Base-by-base conservation (phyloP, 2,888 invertebrate genomes). In the Drosophila kanekoi region DNA sequence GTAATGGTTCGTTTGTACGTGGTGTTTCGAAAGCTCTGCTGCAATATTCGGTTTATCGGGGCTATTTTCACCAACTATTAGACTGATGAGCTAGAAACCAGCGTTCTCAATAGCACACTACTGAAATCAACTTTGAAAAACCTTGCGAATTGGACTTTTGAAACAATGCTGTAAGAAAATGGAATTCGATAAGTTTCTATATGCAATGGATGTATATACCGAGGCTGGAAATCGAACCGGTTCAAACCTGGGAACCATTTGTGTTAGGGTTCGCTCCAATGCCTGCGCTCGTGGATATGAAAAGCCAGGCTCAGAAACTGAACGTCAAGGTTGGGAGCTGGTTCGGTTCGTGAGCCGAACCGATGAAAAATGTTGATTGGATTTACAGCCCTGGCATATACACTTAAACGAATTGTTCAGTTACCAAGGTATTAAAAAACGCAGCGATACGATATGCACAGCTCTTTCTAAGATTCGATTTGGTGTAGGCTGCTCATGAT, bases 1-100 rank as follows among this genome's bases (percentile, higher is more conserved):
- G 2, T 41, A 45, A 45, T 33, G 35, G 10, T 37, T 56, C 40
- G 44, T 45, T 59, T 11, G 57, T 57, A 71, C 70, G 70, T 71
- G 70, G 65, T 72, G 16, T 72, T 72, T 44, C 20, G 33, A 4
- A 38, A 16, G 38, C 47, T 5, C 9, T 10, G 47, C 28, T 13
- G 52, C 11, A 16, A 40, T 47, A 18, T 33, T 48, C 16, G 23
- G n/a, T 16, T 8, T 18, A 14, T 14, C 20, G 16, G 49, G 49
- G 16, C 8, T 45, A 6, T 4, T 28, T 28, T 38, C 1, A 44
- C n/a, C 16, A 14, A 23, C n/a, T 52, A n/a, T 57, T 72, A 64
- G 47, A 64, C 56, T 14, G n/a, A 20, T 49, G 43, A 23, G 35
- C 3, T 51, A 20, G 33, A 48, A 20, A 32, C 6, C 38, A 44